Conservation (phyloP, 1,140 invertebrate species). For the Drosophila chauvacae region DNA sequence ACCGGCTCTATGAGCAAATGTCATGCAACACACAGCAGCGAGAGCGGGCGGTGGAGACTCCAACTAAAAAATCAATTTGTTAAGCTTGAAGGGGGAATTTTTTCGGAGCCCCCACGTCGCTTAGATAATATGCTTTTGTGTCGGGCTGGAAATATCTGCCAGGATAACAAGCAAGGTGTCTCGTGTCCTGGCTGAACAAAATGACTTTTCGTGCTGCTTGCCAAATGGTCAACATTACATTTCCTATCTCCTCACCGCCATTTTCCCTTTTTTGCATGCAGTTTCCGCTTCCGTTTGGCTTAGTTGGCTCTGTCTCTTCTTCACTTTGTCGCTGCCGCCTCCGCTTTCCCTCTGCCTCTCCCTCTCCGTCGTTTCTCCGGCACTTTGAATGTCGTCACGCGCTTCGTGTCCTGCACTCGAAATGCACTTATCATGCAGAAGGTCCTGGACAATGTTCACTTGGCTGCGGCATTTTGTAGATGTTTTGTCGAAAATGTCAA, state of each 20-base stretch:
- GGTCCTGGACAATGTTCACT: slow-evolving; percentile 44
- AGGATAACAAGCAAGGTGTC: slow-evolving; percentile 68
- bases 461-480: slow-evolving; percentile 63
- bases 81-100: slow-evolving; percentile 60
- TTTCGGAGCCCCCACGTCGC: background rate
- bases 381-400: slow-evolving; percentile 78
- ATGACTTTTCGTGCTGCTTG: slow-evolving; percentile 76
- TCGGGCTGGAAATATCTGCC: slow-evolving; percentile 57
- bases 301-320: slow-evolving; percentile 48
- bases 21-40: slow-evolving; percentile 51
- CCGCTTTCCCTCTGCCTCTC: background rate
- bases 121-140: slow-evolving; percentile 55
- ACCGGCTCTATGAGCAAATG: slow-evolving; percentile 49
- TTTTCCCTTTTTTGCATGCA: slow-evolving; percentile 53
- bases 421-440: slow-evolving; percentile 70
- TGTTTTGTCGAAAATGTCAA: slow-evolving; percentile 82
- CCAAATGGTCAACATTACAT: slow-evolving; percentile 79
- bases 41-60: slow-evolving; percentile 22
- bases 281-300: slow-evolving; percentile 77
- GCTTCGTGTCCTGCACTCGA: slow-evolving; percentile 73
- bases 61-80: slow-evolving; percentile 69
- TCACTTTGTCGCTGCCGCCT: background rate
- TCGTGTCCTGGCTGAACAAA: slow-evolving; percentile 43
- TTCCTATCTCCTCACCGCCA: slow-evolving; percentile 28
- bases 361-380: slow-evolving; percentile 14